Percentiles rank a stretch among this genome's conserved stretches.
Evolutionary conservation across 2,797 vertebrate species (phyloP).

Genomic region (Cossypha polioptera): DNA sequence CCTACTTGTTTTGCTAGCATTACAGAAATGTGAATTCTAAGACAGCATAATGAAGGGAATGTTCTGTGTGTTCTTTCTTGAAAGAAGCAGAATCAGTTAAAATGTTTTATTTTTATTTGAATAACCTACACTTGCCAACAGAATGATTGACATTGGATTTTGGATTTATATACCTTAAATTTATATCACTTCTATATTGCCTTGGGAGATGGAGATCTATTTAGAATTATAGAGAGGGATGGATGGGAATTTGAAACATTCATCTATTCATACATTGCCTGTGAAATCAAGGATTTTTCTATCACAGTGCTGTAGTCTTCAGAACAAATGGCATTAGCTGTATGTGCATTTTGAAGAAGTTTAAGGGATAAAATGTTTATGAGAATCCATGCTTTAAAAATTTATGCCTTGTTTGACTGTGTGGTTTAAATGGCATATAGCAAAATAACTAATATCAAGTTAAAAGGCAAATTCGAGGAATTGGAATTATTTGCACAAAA

Average conservation of each 20-base stretch:
- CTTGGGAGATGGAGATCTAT: not conserved
- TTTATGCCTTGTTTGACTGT: not conserved
- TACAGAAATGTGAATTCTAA: not conserved
- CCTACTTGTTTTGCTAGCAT: not conserved
- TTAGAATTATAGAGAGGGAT: not conserved
- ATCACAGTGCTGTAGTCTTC: not conserved
- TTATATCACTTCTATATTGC: not conserved
- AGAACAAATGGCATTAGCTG: not conserved
- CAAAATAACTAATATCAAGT: not conserved
- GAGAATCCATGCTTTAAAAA: not conserved
- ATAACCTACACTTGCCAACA: not conserved
- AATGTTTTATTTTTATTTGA: conserved; percentile 4
- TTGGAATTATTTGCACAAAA: not conserved
- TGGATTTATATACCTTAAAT: not conserved
- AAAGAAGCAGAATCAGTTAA: not conserved
- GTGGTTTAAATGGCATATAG: not conserved
- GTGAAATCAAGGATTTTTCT: not conserved
- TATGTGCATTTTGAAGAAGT: not conserved
- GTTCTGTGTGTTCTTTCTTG: not conserved
- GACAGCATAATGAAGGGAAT: not conserved
- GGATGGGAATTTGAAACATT: not conserved
- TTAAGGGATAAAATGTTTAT: not conserved
- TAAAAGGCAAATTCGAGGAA: not conserved
- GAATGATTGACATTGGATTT: not conserved
- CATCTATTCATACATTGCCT: not conserved